Percentiles rank a stretch among this genome's conserved stretches.
Evolutionary conservation across 2,888 invertebrate genomes (phyloP).

Genomic region (Hyppa rectilinea): DNA sequence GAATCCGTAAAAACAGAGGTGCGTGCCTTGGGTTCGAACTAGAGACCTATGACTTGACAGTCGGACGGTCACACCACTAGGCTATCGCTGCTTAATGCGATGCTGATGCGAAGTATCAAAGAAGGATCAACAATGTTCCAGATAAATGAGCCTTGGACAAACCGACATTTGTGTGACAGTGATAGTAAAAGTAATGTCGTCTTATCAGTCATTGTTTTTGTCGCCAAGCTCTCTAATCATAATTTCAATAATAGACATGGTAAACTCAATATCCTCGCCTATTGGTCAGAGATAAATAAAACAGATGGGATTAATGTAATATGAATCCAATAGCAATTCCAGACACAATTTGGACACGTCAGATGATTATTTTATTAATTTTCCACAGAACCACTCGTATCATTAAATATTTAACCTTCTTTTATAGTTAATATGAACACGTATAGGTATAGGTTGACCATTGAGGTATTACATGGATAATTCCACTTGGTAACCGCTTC

Average conservation of each 20-base stretch:
- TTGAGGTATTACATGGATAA: conserved; percentile 16
- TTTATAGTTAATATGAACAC: conserved; percentile 1
- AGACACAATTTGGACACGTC: conserved; percentile 45
- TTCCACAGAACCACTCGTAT: conserved; percentile 3
- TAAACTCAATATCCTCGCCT: conserved; percentile 29
- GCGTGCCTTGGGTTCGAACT: no score
- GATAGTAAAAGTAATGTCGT: conserved; percentile 1
- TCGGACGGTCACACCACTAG: no score
- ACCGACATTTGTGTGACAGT: no score
- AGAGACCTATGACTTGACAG: no score
- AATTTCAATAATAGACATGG: conserved; percentile 22
- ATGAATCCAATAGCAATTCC: conserved; percentile 27
- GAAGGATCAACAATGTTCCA: neutral
- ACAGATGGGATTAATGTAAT: conserved; percentile 57
- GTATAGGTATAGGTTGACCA: conserved; percentile 7
- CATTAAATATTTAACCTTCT: conserved; percentile 29
- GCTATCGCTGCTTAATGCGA: no score
- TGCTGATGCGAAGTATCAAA: no score
- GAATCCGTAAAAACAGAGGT: no score
- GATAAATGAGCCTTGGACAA: neutral
- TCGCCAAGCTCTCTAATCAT: conserved; percentile 4
- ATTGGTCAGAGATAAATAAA: conserved; percentile 46
- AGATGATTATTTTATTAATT: conserved; percentile 31
- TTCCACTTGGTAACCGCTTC: conserved; percentile 28
- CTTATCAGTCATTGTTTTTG: conserved; percentile 36